phyloP scores from a whole-genome alignment of 2,113 vertebrate genomes.

The Neotoma lepida region DNA sequence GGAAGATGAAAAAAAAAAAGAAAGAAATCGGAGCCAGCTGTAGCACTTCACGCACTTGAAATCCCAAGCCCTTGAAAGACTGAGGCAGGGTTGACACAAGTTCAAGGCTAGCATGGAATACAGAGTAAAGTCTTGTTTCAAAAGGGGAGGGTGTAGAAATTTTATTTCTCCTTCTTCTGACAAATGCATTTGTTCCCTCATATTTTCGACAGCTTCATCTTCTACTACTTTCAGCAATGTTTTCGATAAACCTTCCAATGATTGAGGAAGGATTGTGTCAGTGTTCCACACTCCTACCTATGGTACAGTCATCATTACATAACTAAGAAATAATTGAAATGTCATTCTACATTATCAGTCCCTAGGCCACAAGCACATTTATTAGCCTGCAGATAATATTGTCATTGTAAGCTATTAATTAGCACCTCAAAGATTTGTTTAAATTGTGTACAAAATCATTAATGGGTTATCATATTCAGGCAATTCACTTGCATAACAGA shows the following conservation, averaged over 20 bases:
- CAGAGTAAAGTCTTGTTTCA: background rate
- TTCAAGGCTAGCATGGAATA: background rate
- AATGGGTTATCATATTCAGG: slow-evolving; percentile 37
- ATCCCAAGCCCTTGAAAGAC: background rate
- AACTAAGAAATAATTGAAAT: slow-evolving; percentile 70
- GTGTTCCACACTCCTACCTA: slow-evolving; percentile 50
- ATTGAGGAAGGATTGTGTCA: background rate
- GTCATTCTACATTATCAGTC: slow-evolving; percentile 52
- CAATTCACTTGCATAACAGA: slow-evolving; percentile 50
- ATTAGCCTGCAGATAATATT: slow-evolving; percentile 42
- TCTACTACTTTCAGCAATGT: slow-evolving; percentile 58
- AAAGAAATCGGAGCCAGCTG: background rate
- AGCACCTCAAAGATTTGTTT: slow-evolving; percentile 50
- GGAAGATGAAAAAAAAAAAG: background rate
- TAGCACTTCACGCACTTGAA: background rate
- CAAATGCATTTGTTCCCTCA: slow-evolving; percentile 27
- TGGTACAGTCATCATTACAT: slow-evolving; percentile 54
- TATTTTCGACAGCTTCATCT: slow-evolving; percentile 55
- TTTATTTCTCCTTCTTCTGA: background rate
- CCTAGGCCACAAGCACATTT: slow-evolving; percentile 56
- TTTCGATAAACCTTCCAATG: slow-evolving; percentile 53
- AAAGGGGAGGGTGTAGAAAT: background rate
- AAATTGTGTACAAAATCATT: slow-evolving; percentile 60
- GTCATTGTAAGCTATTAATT: slow-evolving; percentile 40
- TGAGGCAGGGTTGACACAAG: background rate